Base-by-base conservation (phyloP, 2,113 vertebrate species). In the Oreocharis arfaki region DNA sequence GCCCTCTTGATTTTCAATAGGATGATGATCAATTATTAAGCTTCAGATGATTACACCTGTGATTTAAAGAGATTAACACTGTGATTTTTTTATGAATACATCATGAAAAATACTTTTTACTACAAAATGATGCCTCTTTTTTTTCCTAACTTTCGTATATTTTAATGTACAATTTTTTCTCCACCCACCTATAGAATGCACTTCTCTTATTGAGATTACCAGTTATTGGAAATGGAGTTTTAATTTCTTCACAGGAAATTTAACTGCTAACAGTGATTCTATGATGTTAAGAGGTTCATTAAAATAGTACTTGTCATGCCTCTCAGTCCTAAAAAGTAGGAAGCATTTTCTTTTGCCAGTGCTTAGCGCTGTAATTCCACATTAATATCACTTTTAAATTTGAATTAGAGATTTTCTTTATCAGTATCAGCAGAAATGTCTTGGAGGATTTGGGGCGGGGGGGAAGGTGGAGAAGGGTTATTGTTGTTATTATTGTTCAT, bases 361-460 rank as follows among this genome's bases (percentile, higher is more conserved):
- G 26, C 5, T 71, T 33, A 56, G 32, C 23, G 16, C 6, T 63
- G 5, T 35, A 78, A 46, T 82, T 71, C 28, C 28, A 46, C 28
- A 23, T 2, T n/a, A 13, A 37, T 44, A 24, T 27, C 4, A 41
- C 13, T 71, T 85, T 59, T 42, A 80, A 86, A 83, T 47, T 49
- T 39, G 69, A 63, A 17, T 26, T 61, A 53, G 16, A 57, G 9
- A 35, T 59, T 74, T 68, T 63, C 22, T 63, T 71, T 52, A 46
- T 41, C 14, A 65, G 18, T 46, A 53, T 4, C 65, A 13, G 8
- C 28, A 80, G 9, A 64, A 39, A 35, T 42, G 3, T 15, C 80
- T 60, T 41, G 21, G 33, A n/a, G 6, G 1, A 11, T 22, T 20
- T 55, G 3, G 0, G 0, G 2, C 3, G 0, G 0, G 2, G 9